phyloP scores from a whole-genome alignment of 2,797 vertebrate species.

The Distichodus sexfasciatus region DNA sequence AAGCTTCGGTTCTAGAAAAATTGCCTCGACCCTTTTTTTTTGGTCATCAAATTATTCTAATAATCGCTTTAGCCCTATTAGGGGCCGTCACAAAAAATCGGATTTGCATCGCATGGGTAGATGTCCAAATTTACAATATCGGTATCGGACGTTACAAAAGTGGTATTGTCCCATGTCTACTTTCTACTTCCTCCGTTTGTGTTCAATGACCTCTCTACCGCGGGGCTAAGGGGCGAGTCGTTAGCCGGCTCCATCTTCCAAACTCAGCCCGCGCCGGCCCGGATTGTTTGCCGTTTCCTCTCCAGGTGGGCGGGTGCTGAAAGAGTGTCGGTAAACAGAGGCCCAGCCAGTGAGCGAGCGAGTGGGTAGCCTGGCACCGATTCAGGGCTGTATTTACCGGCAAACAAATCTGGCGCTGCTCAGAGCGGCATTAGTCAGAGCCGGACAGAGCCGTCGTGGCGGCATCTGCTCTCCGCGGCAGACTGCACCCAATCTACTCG shows the following conservation, averaged over 20 bases:
- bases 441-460: conserved; percentile 30
- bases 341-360: conserved; percentile 24
- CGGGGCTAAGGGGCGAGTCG: background rate
- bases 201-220: background rate
- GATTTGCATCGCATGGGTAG: no score
- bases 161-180: background rate
- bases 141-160: no score
- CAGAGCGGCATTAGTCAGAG: conserved; percentile 44
- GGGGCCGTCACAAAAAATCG: no score
- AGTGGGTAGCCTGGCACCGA: conserved; percentile 36
- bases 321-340: conserved; percentile 49
- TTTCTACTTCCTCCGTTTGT: conserved; percentile 10
- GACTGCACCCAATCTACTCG: conserved; percentile 5
- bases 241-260: background rate
- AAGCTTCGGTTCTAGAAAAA: no score
- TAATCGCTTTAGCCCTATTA: no score
- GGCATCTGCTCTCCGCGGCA: conserved; percentile 53
- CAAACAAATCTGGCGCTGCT: conserved; percentile 49
- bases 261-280: conserved; percentile 12
- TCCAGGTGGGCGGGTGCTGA: conserved; percentile 35
- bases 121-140: no score
- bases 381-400: conserved; percentile 48
- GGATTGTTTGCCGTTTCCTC: conserved; percentile 37
- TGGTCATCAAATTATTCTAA: no score
- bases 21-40: no score